Evolutionary conservation across 35 echinoderm and acorn worm genomes (phyloP).

Genomic region (Ophioderma brevispina): DNA sequence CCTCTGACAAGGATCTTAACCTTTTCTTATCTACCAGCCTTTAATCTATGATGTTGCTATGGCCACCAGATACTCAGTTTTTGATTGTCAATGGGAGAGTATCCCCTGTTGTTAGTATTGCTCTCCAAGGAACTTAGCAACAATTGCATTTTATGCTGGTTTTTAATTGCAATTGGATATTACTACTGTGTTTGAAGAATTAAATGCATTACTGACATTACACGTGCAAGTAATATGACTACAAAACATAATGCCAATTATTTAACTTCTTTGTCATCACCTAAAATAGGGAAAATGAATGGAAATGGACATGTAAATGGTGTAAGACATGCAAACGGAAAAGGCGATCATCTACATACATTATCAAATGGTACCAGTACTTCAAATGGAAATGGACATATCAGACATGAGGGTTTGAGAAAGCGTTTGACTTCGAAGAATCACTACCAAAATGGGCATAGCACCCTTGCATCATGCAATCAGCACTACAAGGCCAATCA

Average conservation of each 20-base stretch:
- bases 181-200: conserved; percentile 7
- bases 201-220: not conserved
- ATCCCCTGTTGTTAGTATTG: conserved; percentile 64
- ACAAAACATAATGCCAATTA: not conserved
- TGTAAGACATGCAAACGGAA: not conserved
- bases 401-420: conserved; percentile 5
- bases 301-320: conserved; percentile 9
- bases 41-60: conserved; percentile 89
- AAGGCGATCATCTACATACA: not conserved
- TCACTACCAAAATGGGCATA: conserved; percentile 15
- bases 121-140: conserved; percentile 67
- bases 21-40: conserved; percentile 75
- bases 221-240: not conserved
- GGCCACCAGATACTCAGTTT: conserved; percentile 80
- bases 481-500: conserved; percentile 9
- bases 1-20: conserved; percentile 87
- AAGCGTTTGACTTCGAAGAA: conserved; percentile 1
- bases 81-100: conserved; percentile 99
- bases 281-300: conserved; percentile 37
- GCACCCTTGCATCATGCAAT: not conserved
- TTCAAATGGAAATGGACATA: not conserved
- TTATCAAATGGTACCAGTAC: not conserved
- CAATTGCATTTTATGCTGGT: conserved; percentile 43
- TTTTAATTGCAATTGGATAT: conserved; percentile 1
- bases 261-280: not conserved